Base-by-base conservation (phyloP, 2,797 vertebrate genomes). In the Myotis vivesi region DNA sequence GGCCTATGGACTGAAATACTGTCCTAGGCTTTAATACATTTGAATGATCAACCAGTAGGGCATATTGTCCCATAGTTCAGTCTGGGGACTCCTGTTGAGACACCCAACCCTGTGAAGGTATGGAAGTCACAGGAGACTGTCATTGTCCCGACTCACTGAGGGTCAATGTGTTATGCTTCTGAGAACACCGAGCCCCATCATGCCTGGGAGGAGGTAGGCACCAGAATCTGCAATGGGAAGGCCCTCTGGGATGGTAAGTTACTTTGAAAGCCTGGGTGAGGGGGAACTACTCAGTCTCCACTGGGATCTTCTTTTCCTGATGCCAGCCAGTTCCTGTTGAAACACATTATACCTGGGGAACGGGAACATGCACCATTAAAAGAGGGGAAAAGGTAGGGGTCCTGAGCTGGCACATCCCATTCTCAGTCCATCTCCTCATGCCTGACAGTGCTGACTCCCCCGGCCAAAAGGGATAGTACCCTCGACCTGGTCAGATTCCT, bases 391-490 rank as follows among this genome's bases (percentile, higher is more conserved):
- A 23, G 10, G n/a, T 22, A n/a, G 57, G 28, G 38, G 6, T 23
- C 28, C 38, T 8, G 2, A 19, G 22, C 38, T 82, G 38, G 16
- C 57, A 13, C 25, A 33, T 22, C 38, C 57, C 7, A 6, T 30
- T 17, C 53, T 41, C 59, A n/a, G 41, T 44, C 79, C 57, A n/a
- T 15, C 80, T 10, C 28, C 41, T 23, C 59, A 33, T 44, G 22
- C 6, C 41, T 46, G 59, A 49, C 57, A 66, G 30, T 23, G 41
- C 41, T 10, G 49, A 28, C 33, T 62, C 36, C 57, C 8, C 25
- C 1, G 4, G 59, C 12, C 80, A n/a, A n/a, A 12, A 16, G 13
- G 38, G 22, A 1, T 0, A 11, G 25, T 8, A 13, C 12, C 11
- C 57, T 23, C 11, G 10, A 16, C 38, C 10, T 2, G 6, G 6